Percentiles rank a stretch among this genome's conserved stretches.
These are phyloP conservation scores for Mohoua ochrocephala DNA, from an alignment of 2,113 vertebrate genomes.

Conservation along the genomic window DNA sequence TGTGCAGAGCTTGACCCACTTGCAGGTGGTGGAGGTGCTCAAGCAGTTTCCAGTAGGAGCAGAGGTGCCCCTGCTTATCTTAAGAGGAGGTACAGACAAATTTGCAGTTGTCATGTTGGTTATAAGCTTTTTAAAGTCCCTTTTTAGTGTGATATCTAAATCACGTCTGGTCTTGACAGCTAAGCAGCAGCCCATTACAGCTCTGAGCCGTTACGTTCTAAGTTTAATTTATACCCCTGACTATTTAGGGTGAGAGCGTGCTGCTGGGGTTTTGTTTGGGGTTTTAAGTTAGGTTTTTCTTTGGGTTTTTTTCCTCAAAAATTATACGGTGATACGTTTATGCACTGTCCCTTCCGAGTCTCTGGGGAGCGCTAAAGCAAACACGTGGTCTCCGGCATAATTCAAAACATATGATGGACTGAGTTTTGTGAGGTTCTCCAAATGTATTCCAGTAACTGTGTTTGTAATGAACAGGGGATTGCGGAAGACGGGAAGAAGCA, in stretches of 20 bases:
- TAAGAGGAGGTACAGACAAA: constrained; percentile 86
- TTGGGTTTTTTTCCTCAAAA: not conserved
- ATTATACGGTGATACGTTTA: not conserved
- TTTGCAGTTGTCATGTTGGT: not conserved
- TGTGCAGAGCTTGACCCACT: constrained; percentile 89
- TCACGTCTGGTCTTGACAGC: not conserved
- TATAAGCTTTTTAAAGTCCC: not conserved
- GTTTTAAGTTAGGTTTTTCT: not conserved
- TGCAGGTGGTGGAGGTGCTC: constrained; percentile 96
- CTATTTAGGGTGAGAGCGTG: not conserved
- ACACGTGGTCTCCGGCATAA: not conserved
- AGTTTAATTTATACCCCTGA: not conserved
- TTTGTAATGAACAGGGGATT: not conserved
- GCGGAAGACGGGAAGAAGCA: not conserved
- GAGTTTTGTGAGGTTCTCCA: not conserved
- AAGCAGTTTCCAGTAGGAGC: constrained; percentile 93
- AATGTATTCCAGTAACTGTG: not conserved
- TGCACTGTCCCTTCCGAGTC: not conserved
- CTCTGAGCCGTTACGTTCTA: not conserved
- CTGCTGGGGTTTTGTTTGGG: not conserved
- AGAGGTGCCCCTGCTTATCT: constrained; percentile 89
- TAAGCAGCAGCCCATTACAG: not conserved
- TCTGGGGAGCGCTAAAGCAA: not conserved
- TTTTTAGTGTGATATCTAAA: not conserved
- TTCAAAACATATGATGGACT: not conserved